These are phyloP conservation scores for Rhamphomyia laevipes DNA, from an alignment of 2,888 invertebrate species.

Conservation along the genomic window DNA sequence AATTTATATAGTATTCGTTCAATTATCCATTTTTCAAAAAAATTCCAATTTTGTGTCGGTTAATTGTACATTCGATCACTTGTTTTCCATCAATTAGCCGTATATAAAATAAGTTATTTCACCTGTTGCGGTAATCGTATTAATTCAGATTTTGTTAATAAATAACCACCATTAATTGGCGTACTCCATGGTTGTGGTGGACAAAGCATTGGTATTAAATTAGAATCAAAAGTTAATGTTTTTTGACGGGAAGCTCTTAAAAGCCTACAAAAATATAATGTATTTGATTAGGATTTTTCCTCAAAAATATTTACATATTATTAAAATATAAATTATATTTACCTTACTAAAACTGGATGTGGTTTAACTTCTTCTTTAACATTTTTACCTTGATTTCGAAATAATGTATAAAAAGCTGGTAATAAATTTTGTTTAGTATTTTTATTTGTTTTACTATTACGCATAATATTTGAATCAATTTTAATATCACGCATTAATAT, in stretches of 20 bases:
- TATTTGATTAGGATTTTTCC: not conserved
- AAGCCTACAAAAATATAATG: conserved; percentile 33
- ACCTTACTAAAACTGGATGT: conserved; percentile 60
- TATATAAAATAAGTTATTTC: conserved; percentile 2
- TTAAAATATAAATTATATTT: conserved; percentile 2
- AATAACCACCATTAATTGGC: conserved; percentile 58
- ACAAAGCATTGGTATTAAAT: conserved; percentile 60
- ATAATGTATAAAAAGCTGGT: conserved; percentile 71
- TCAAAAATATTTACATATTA: not conserved
- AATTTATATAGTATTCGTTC: too few species aligned
- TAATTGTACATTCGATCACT: too few species aligned
- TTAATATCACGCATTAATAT: conserved; percentile 77
- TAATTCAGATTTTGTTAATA: conserved; percentile 53
- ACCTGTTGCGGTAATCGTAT: conserved; percentile 40
- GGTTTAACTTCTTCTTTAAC: conserved; percentile 69
- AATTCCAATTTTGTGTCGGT: too few species aligned
- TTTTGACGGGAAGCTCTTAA: conserved; percentile 56
- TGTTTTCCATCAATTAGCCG: too few species aligned
- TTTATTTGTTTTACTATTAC: conserved; percentile 37
- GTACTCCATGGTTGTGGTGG: conserved; percentile 82
- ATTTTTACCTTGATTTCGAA: conserved; percentile 49
- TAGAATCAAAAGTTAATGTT: conserved; percentile 58
- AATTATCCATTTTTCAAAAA: too few species aligned
- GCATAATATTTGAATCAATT: conserved; percentile 62
- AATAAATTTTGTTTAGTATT: conserved; percentile 45